Base-by-base conservation (phyloP, 1,140 invertebrate genomes). In the Cyclargus thomasi region DNA sequence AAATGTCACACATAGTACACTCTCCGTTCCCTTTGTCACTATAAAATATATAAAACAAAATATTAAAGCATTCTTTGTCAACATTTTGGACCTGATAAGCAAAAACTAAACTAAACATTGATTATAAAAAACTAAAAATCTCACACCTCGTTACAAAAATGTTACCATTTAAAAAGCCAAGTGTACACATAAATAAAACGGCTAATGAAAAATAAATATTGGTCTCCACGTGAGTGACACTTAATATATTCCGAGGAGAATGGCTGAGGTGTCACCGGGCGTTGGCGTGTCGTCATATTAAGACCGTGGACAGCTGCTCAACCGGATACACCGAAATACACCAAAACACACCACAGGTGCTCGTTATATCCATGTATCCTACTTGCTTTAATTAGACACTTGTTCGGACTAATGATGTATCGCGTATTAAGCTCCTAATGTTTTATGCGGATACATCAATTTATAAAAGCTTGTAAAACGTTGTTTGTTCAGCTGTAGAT, bases 191-290 rank as follows among this genome's bases (percentile, higher is more conserved):
- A 59, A 59, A 59, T 59, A 59, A 59, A 11, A 10, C 20, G 18
- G 18, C 18, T 59, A 59, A 59, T 59, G 55, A 59, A 59, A 59
- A 59, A 59, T 59, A 59, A 59, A 59, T 59, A 59, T 21, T 10
- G 55, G 18, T 21, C 20, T 55, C 55, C 55, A 11, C 55, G 20
- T 21, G 55, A 59, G 55, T 59, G 55, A 59, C 55, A 59, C 55
- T 59, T 59, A 59, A 59, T 59, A 59, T 59, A 59, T 59, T 59
- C 55, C 18, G 8, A 11, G 55, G 55, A 7, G 55, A 59, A 20
- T 59, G 18, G 18, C 11, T 17, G 55, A 59, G 14, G 55, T 59
- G 55, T 20, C 55, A 59, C 18, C 20, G 55, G 18, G 1, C 10
- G 39, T 47, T 5, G 3, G 36, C 1, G 18, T 17, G 55, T 59